Evolutionary conservation across 1,140 invertebrate species (phyloP), one percentile per base, ranked within the genome.

Genomic region (Neotoxoptera formosana): DNA sequence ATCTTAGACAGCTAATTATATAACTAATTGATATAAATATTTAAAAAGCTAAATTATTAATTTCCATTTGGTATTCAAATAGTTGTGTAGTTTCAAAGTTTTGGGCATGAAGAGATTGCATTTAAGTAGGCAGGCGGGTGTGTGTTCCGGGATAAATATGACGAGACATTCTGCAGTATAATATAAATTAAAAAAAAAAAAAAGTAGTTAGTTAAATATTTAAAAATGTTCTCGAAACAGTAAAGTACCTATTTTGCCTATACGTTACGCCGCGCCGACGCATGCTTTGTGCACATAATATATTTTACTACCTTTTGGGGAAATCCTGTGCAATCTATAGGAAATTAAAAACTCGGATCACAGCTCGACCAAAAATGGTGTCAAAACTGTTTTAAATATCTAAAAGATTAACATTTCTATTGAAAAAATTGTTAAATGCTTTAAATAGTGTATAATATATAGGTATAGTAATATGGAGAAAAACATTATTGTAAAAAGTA

Each of bases 41-140:
- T 76, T 76, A n/a, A 76, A n/a, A 76, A n/a, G 60, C 14, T 76
- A 76, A 76, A 76, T 76, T 76, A 76, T 76, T 76, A 76, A 76
- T 76, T 76, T 76, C 14, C 60, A 76, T 76, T 76, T 30, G 6
- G 60, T 76, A 76, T 76, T n/a, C 11, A 76, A 76, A 76, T 76
- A n/a, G 60, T 76, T 76, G 30, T 76, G 60, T 76, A n/a, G 60
- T 76, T 76, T 76, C n/a, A 76, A 76, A 76, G n/a, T 76, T 76
- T 76, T 23, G n/a, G n/a, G 60, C 30, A 1, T 20, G 60, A n/a
- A 76, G n/a, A 76, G 30, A 76, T n/a, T 76, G n/a, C 25, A 76
- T 76, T 76, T 76, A 76, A 76, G 60, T 20, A n/a, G 60, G 30
- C 14, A n/a, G 14, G 60, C 4, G 60, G 60, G 30, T n/a, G 25